Evolutionary conservation across 2,797 vertebrate genomes (phyloP), one percentile per base, ranked within the genome.

Genomic region (Rhynchonycteris naso): DNA sequence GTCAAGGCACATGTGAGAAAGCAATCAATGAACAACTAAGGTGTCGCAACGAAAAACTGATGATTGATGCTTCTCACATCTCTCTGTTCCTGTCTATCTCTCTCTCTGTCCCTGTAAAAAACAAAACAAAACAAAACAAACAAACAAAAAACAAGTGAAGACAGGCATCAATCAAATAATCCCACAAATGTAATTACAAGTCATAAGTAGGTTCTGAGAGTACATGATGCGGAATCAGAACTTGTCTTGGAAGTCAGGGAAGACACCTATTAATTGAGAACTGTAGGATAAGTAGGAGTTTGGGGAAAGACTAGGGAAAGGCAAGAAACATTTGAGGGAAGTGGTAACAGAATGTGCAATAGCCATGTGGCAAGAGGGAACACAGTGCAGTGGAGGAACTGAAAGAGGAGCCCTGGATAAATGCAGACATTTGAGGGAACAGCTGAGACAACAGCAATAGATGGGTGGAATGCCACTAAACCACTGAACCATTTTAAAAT

Each of bases 281-380:
- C 47, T 81, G 68, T 56, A 71, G 68, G 38, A 69, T 75, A 76
- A 50, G 6, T 21, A 79, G 38, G 13, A 83, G 59, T 69, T 56
- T 69, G 38, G 19, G n/a, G n/a, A 12, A 18, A 63, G 24, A 47
- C 63, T 12, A 33, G 19, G 30, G n/a, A 80, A 33, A 81, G 21
- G 50, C 35, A 90, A 50, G 78, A 84, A 91, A 47, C 66, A 91
- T 84, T 88, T 80, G 54, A 43, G 83, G 58, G 65, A 93, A 91
- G 83, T 38, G n/a, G 21, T 26, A 88, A 68, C 14, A 61, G 82
- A 59, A 19, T 30, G 56, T 86, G 63, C 75, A 91, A 79, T 66
- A 59, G 28, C 81, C 30, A 43, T 13, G 13, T 38, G n/a, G 82
- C 65, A 13, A 88, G 11, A n/a, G 1, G 52, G 54, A 81, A 33